Base-by-base conservation (phyloP, 2,797 vertebrate genomes). In the Huso huso region DNA sequence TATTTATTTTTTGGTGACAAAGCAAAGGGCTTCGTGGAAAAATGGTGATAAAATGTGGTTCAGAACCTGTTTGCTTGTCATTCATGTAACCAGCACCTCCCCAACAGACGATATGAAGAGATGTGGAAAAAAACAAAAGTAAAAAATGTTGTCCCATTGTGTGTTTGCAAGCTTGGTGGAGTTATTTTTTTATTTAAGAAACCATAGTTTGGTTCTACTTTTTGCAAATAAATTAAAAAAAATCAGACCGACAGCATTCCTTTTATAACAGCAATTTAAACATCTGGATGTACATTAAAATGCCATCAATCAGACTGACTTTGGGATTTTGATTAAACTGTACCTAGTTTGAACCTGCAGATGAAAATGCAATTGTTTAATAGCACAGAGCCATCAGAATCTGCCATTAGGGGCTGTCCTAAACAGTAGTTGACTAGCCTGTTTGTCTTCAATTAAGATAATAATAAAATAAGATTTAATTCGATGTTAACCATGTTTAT, bases 271-370 rank as follows among this genome's bases (percentile, higher is more conserved):
- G 64, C 61, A 65, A 57, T 68, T 48, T 62, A 61, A 61, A 65
- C 69, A 66, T 66, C 13, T 48, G 64, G 59, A 64, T 66, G 59
- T 58, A 52, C 80, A 69, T 64, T 77, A 76, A 64, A 76, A 83
- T 81, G 85, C 85, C 51, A 82, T 88, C 86, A 86, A 79, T 88
- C 85, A 89, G 74, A 78, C 80, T 77, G 83, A 78, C 80, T 78
- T 82, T 82, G 18, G 83, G 78, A 85, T 88, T 89, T 89, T 89
- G 87, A 89, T 90, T 86, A 86, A 84, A n/a, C n/a, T 55, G 10
- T 9, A 1, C 53, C 53, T 55, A 6, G 0, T 55, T 55, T 6
- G 9, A 55, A 10, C 53, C 53, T 55, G 53, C 53, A 55, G 53
- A 15, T 60, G 79, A 78, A 80, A 82, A 86, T 89, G 84, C 74